Percentiles rank a stretch among this genome's conserved stretches.
Evolutionary conservation across 92 coral and sea anemone species (phyloP).

Genomic region (Anthopleura xanthogrammica): DNA sequence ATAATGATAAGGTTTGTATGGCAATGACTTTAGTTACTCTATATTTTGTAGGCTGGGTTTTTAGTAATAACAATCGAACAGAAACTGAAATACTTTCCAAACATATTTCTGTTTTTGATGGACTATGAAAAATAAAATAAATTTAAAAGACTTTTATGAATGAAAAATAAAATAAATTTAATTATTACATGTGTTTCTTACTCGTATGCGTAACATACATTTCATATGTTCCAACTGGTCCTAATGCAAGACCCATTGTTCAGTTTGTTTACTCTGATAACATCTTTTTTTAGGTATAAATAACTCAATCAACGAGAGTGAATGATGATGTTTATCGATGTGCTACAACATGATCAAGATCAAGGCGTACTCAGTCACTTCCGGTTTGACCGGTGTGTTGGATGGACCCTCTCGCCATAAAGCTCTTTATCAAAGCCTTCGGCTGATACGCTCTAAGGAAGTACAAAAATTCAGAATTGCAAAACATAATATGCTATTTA

Average conservation of each 20-base stretch:
- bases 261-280: conserved; percentile 11
- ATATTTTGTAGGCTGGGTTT: no score
- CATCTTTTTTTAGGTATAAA: conserved; percentile 5
- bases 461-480: background rate
- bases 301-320: conserved; percentile 5
- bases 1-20: no score
- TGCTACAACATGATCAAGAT: conserved; percentile 13
- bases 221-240: no score
- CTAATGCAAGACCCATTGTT: background rate
- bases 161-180: no score
- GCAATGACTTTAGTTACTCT: no score
- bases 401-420: background rate
- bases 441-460: conserved; percentile 1
- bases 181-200: no score
- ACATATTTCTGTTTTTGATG: background rate
- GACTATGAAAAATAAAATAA: background rate
- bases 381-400: background rate
- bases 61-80: no score
- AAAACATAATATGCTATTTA: background rate
- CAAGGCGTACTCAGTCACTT: conserved; percentile 11
- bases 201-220: no score
- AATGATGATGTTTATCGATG: conserved; percentile 1
- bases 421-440: background rate
- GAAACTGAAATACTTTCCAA: background rate
- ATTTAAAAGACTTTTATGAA: background rate